These are phyloP conservation scores for Trichonephila clavipes DNA, from an alignment of 1,140 invertebrate genomes.

Conservation along the genomic window DNA sequence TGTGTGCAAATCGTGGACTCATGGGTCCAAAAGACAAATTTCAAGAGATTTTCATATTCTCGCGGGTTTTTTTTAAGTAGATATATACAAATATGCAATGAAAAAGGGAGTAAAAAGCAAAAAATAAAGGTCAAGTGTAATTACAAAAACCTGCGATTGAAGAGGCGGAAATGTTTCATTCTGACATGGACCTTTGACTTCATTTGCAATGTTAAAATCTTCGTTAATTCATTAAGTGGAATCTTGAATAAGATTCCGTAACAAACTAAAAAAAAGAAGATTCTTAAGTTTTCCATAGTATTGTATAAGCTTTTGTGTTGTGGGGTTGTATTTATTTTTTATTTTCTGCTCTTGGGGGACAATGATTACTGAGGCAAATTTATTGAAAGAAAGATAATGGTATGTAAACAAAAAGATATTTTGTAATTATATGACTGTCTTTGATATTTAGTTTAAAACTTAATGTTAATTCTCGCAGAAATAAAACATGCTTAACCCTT, in stretches of 20 bases:
- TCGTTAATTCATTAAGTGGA: conserved; percentile 58
- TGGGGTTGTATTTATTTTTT: background rate
- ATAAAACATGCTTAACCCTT: too few species aligned
- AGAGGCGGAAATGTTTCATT: conserved; percentile 34
- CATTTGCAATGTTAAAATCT: conserved; percentile 69
- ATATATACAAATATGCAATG: background rate
- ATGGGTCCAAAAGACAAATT: too few species aligned
- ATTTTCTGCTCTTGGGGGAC: too few species aligned
- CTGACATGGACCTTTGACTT: conserved; percentile 56
- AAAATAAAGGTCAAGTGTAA: conserved; percentile 2
- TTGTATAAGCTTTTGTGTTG: background rate
- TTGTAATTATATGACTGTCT: too few species aligned
- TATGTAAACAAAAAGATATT: too few species aligned
- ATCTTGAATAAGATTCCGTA: conserved; percentile 37
- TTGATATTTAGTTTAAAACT: too few species aligned
- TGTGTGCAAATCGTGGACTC: background rate
- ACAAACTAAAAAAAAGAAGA: background rate
- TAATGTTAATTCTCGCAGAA: too few species aligned
- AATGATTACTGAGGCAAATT: background rate
- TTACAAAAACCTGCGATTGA: conserved; percentile 39
- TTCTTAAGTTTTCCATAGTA: background rate
- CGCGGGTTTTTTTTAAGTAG: background rate
- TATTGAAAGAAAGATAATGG: too few species aligned
- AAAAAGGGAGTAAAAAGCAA: background rate
- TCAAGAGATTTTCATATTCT: background rate